Percentiles rank a stretch among this genome's conserved stretches.
Conservation (phyloP, 2,797 vertebrate genomes). For the Gephyroberyx darwinii region DNA sequence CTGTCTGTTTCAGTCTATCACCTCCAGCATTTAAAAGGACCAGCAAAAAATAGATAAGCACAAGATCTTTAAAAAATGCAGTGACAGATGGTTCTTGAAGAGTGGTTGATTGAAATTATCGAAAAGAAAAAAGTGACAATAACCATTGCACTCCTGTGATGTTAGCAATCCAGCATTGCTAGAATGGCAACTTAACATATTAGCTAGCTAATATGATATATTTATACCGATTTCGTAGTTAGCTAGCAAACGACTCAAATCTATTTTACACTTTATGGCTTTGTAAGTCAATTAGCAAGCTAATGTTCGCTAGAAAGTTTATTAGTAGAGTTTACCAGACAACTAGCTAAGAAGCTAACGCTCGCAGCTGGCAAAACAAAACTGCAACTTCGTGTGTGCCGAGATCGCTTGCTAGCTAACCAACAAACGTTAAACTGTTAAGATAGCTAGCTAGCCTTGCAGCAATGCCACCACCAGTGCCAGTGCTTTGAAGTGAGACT, state of each 20-base stretch:
- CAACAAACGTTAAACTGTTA: conserved; percentile 47
- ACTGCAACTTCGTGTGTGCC: conserved; percentile 4
- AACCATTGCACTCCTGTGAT: background rate
- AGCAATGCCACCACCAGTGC: conserved; percentile 73
- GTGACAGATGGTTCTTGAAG: background rate
- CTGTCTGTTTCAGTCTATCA: background rate
- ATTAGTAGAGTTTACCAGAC: conserved; percentile 10
- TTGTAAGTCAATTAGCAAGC: conserved; percentile 7
- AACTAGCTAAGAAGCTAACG: conserved; percentile 32
- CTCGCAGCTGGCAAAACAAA: conserved; percentile 44
- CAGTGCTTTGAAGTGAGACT: conserved; percentile 82
- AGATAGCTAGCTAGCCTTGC: conserved; percentile 59
- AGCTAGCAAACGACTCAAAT: too few species aligned
- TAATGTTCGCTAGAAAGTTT: conserved; percentile 54
- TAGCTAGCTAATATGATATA: background rate
- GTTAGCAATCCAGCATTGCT: background rate
- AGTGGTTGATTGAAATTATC: background rate
- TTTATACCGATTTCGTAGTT: background rate
- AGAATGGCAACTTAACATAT: background rate
- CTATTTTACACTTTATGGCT: background rate
- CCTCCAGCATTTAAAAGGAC: background rate
- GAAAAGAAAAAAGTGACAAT: background rate
- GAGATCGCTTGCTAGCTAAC: conserved; percentile 25
- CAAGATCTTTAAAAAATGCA: background rate
- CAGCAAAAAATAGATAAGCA: background rate